These are phyloP conservation scores for Idaea straminata DNA, from an alignment of 2,888 invertebrate species.

Conservation along the genomic window DNA sequence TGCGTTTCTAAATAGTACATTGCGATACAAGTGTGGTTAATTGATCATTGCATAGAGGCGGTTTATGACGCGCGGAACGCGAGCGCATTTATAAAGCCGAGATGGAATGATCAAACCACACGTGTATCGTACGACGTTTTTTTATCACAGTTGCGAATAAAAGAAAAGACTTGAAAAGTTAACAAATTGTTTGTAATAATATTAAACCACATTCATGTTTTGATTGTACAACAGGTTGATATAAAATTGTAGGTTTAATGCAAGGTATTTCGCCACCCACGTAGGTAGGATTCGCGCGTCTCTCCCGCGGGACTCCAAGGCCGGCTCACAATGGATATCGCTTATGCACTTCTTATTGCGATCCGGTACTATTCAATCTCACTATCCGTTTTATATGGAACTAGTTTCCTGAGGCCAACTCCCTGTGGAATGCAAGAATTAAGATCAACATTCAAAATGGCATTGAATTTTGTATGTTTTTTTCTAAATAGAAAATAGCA, in stretches of 20 bases:
- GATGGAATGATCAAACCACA: too few species aligned
- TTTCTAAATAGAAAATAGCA: too few species aligned
- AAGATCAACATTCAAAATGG: slow-evolving; percentile 43
- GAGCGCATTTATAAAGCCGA: too few species aligned
- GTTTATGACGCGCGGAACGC: too few species aligned
- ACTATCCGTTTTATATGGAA: slow-evolving; percentile 71
- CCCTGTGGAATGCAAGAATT: slow-evolving; percentile 38
- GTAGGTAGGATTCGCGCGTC: slow-evolving; percentile 41
- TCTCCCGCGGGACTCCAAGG: slow-evolving; percentile 61
- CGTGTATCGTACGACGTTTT: too few species aligned
- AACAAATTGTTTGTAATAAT: too few species aligned
- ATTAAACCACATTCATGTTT: neutral
- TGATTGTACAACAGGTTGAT: slow-evolving; percentile 4
- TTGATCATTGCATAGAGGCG: too few species aligned
- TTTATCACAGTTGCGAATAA: too few species aligned
- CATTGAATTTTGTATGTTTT: slow-evolving; percentile 45
- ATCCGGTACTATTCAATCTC: slow-evolving; percentile 71
- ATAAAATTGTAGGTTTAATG: slow-evolving; percentile 17
- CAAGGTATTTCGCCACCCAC: slow-evolving; percentile 50
- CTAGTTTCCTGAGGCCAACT: slow-evolving; percentile 68
- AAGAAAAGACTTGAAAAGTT: too few species aligned
- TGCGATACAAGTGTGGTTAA: too few species aligned
- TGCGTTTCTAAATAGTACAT: too few species aligned
- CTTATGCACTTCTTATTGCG: slow-evolving; percentile 68
- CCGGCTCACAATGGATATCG: slow-evolving; percentile 62